Conservation (phyloP, 2,888 invertebrate species). For the Parasteatoda lunata region DNA sequence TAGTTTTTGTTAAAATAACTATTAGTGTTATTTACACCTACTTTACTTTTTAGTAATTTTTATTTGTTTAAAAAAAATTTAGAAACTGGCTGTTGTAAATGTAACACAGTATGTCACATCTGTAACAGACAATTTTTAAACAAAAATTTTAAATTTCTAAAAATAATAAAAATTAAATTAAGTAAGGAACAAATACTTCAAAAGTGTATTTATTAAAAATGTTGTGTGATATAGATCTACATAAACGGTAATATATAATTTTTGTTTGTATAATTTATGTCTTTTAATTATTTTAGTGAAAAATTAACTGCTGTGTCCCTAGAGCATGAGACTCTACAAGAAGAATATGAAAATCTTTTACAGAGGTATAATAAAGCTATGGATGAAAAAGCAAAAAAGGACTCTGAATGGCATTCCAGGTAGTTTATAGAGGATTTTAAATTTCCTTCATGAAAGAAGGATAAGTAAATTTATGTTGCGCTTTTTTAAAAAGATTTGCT, state of each 20-base stretch:
- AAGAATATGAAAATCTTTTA: conserved; percentile 73
- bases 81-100: too few species aligned
- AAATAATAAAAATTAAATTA: neutral
- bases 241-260: too few species aligned
- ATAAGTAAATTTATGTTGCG: neutral
- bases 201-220: too few species aligned
- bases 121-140: too few species aligned
- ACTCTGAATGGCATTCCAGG: conserved; percentile 56
- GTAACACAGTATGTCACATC: too few species aligned
- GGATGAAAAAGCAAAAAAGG: conserved; percentile 71
- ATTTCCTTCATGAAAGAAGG: neutral
- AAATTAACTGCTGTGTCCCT: conserved; percentile 71
- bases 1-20: too few species aligned
- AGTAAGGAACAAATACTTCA: too few species aligned
- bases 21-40: too few species aligned
- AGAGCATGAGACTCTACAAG: conserved; percentile 73
- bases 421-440: conserved; percentile 22
- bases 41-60: too few species aligned
- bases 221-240: too few species aligned
- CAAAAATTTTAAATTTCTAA: neutral
- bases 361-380: conserved; percentile 72
- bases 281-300: conserved; percentile 71
- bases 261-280: too few species aligned
- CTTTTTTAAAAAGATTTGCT: neutral
- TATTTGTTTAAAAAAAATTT: too few species aligned